Evolutionary conservation across 2,113 vertebrate species (phyloP).

Genomic region (Erythrolamprus reginae): DNA sequence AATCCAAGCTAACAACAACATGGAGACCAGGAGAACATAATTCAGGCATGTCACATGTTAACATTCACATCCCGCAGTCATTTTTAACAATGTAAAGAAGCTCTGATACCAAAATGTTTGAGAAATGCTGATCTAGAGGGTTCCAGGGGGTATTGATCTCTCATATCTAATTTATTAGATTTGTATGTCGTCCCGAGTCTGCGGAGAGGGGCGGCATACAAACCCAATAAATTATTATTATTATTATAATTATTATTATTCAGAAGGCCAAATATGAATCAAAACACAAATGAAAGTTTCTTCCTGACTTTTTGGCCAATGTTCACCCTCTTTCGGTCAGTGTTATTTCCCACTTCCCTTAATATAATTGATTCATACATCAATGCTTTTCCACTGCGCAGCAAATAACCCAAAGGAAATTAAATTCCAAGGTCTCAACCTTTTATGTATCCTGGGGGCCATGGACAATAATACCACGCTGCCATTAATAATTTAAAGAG

Average conservation of each 20-base stretch:
- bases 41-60: too few relatives aligned
- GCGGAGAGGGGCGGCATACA: too few relatives aligned
- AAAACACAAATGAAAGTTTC: not conserved
- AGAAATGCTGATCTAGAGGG: not conserved
- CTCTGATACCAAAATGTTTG: not conserved
- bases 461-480: not conserved
- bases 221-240: too few relatives aligned
- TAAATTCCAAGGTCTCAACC: not conserved
- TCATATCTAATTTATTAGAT: too few relatives aligned
- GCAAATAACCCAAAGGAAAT: not conserved
- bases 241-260: too few relatives aligned
- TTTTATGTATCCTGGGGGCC: not conserved
- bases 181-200: too few relatives aligned
- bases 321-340: not conserved
- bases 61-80: too few relatives aligned
- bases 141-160: not conserved
- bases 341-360: not conserved
- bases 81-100: not conserved
- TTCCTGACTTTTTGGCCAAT: not conserved
- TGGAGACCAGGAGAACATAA: too few relatives aligned
- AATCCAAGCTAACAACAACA: too few relatives aligned
- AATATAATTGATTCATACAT: not conserved
- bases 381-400: not conserved
- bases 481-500: not conserved
- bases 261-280: not conserved